Conservation (phyloP, 2,113 vertebrate species). For the Nerophis lumbriciformis region DNA sequence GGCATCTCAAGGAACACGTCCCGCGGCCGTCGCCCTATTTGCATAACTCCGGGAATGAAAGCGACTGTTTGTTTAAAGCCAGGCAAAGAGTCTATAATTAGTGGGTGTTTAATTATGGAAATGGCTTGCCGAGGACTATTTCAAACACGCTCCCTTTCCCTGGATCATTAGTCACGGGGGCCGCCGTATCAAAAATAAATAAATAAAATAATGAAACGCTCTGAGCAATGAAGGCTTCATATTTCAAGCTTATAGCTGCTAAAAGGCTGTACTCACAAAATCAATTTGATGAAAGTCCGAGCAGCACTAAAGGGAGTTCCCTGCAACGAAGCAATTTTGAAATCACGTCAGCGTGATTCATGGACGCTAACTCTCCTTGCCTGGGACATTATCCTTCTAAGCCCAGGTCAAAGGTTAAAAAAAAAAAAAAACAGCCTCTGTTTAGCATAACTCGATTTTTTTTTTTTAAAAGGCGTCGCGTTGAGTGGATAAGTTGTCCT, state of each 20-base stretch:
- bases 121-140: conserved; percentile 91
- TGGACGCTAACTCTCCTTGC: conserved; percentile 84
- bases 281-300: conserved; percentile 99
- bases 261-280: conserved; percentile 98
- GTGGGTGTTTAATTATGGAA: conserved; percentile 96
- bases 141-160: conserved; percentile 84
- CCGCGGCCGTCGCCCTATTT: conserved; percentile 53
- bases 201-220: conserved; percentile 86
- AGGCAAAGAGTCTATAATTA: conserved; percentile 93
- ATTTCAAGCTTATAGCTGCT: conserved; percentile 98
- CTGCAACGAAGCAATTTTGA: conserved; percentile 97
- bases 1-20: too few species aligned
- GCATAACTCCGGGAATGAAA: conserved; percentile 82
- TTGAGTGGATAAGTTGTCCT: conserved; percentile 66
- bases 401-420: conserved; percentile 78
- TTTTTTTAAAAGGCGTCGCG: conserved; percentile 55
- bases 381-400: conserved; percentile 84
- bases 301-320: conserved; percentile 92
- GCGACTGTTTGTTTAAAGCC: conserved; percentile 88
- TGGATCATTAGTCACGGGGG: conserved; percentile 93
- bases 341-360: conserved; percentile 90
- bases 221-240: conserved; percentile 97
- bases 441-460: conserved; percentile 71
- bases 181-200: conserved; percentile 8
- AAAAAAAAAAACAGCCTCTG: conserved; percentile 64